A percentile compares a stretch with the other conserved stretches of the same genome.
Evolutionary conservation across 2,113 vertebrate genomes (phyloP).

Genomic region (Pagrus major): DNA sequence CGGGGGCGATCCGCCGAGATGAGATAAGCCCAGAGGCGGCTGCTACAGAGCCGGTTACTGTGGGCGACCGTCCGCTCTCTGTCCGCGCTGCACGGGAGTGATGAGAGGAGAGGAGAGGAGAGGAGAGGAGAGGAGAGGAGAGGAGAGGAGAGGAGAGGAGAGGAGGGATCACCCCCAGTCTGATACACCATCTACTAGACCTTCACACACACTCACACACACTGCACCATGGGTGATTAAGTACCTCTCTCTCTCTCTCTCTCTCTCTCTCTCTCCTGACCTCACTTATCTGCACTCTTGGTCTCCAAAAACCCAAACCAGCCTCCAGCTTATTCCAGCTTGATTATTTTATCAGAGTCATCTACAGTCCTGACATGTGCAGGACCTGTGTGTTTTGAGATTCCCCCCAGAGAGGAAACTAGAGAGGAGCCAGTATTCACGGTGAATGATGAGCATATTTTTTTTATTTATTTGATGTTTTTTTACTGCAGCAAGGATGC

Average conservation of each 20-base stretch:
- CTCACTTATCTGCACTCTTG: slow-evolving; percentile 1
- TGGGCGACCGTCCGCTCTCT: slow-evolving; percentile 54
- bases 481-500: background rate
- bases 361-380: slow-evolving; percentile 15
- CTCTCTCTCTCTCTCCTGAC: slow-evolving; percentile 11
- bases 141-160: no score
- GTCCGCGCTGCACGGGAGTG: slow-evolving; percentile 39
- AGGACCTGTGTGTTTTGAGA: background rate
- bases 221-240: slow-evolving; percentile 66
- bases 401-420: slow-evolving; percentile 1
- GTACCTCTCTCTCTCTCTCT: slow-evolving; percentile 16
- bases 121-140: slow-evolving; percentile 32
- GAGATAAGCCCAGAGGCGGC: slow-evolving; percentile 59
- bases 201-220: slow-evolving; percentile 26
- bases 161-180: slow-evolving; percentile 48
- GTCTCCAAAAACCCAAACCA: background rate
- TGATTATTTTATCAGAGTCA: slow-evolving; percentile 16
- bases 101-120: slow-evolving; percentile 26
- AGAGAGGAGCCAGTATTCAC: slow-evolving; percentile 16
- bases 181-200: slow-evolving; percentile 48
- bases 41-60: slow-evolving; percentile 48
- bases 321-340: background rate
- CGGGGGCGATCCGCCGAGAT: slow-evolving; percentile 39
- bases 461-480: no score
- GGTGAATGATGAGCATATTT: background rate